Conservation (phyloP, 1,140 invertebrate genomes). For the Brachionus koreanus region DNA sequence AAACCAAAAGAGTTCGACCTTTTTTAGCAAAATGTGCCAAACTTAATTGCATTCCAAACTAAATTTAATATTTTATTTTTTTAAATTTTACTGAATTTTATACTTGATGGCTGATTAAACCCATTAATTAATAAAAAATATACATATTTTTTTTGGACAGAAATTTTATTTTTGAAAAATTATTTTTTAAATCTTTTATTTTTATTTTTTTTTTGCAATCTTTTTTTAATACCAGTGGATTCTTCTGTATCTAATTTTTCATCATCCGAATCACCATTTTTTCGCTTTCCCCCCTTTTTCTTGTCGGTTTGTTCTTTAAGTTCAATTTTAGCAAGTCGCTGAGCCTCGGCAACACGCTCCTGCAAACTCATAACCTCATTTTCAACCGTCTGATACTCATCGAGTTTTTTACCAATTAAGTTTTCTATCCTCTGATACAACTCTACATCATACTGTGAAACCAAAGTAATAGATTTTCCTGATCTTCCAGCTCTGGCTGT, state of each 20-base stretch:
- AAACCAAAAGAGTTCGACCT: constrained; percentile 15
- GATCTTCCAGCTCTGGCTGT: constrained; percentile 86
- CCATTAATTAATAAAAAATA: not conserved
- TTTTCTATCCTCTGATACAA: constrained; percentile 89
- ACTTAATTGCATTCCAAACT: constrained; percentile 40
- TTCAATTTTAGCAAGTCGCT: constrained; percentile 76
- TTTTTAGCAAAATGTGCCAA: constrained; percentile 39
- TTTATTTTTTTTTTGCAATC: constrained; percentile 38
- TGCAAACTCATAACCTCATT: constrained; percentile 89
- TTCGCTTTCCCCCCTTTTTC: constrained; percentile 23
- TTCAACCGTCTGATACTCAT: constrained; percentile 80
- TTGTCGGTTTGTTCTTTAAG: constrained; percentile 19
- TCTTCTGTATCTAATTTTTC: constrained; percentile 43
- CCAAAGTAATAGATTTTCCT: constrained; percentile 66
- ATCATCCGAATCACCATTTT: constrained; percentile 33
- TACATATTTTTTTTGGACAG: not conserved
- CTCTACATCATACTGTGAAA: constrained; percentile 90
- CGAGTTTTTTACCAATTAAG: constrained; percentile 83
- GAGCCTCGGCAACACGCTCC: constrained; percentile 84
- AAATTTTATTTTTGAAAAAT: not conserved
- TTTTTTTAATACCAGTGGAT: constrained; percentile 17
- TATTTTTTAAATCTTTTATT: constrained; percentile 36
- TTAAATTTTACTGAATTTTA: not conserved
- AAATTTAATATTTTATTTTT: not conserved
- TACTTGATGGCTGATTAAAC: constrained; percentile 1